Evolutionary conservation across 2,797 vertebrate species (phyloP), one percentile per base, ranked within the genome.

Genomic region (Cynopterus sphinx): DNA sequence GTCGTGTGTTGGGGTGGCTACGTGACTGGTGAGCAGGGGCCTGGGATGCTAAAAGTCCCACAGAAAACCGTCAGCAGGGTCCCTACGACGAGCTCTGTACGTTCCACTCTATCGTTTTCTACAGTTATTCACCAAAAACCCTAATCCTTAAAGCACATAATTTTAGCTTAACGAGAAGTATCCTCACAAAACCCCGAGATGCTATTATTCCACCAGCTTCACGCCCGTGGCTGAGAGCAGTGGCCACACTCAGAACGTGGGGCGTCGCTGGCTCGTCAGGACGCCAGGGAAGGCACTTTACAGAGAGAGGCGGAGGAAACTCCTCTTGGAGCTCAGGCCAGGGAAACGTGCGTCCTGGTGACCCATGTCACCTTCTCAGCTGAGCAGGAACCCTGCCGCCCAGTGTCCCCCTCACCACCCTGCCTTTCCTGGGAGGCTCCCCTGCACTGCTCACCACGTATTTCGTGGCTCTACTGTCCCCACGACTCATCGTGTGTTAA

Each of bases 201-300:
- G 12, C 17, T 28, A 3, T 1, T 4, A 16, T 6, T 17, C 46
- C 33, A 8, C 6, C 6, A 5, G 53, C 36, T 78, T 68, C 28
- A 10, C 28, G 8, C 43, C 16, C 31, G 7, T n/a, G 39, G 28
- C 4, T 36, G 85, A 33, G 31, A 19, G 51, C 51, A 39, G 16
- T 5, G 53, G 13, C 21, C 31, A 11, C 12, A 0, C 3, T 49
- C 57, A 61, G 59, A 31, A 3, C 9, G 0, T 0, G 13, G 36
- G 9, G 36, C 4, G 3, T 83, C 73, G 46, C 6, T 0, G 8
- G 41, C 1, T 61, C 22, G 0, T 61, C 68, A n/a, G 0, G 0
- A 57, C n/a, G 73, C 46, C n/a, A 6, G 41, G 39, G 17, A 73
- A n/a, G 10, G 5, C 28, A 12, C 55, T 41, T 33, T 26, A 3